Base-by-base conservation (phyloP, 2,797 vertebrate genomes). In the Malacoraja senta region DNA sequence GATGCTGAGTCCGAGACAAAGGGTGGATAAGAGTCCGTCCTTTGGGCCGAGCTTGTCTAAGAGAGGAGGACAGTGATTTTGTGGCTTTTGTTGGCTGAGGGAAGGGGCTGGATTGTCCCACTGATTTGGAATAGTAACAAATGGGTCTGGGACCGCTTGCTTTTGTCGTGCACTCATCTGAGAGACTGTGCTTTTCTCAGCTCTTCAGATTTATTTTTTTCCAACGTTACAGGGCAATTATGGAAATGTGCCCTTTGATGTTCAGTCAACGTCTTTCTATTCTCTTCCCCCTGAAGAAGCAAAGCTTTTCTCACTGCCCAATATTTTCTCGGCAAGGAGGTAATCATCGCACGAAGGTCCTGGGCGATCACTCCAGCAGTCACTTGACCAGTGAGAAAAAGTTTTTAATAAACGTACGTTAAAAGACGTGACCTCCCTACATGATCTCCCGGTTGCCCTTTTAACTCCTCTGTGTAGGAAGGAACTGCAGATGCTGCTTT, bases 201-300 rank as follows among this genome's bases (percentile, higher is more conserved):
- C 95, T 95, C 95, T 98, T 97, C 97, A 97, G 97, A 97, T 97
- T 97, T 96, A 97, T 98, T 98, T 53, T 53, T 98, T 97, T 96
- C 97, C 97, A 95, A 94, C 98, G 98, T 98, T 98, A 98, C 98
- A 98, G 98, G 97, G 97, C 98, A 98, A 98, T 99, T 98, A 99
- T 99, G 98, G 98, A 98, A 99, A 99, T 98, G 97, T 79, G 83
- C 96, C 95, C 98, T 99, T 98, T 99, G 98, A 99, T 98, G 98
- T 97, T 68, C 93, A 96, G 96, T 96, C 95, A 96, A 97, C 96
- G 95, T 95, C 96, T 96, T 97, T 97, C 97, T 97, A 97, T 97
- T 96, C 97, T 96, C 96, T 96, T 95, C 95, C 95, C 94, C 94
- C 94, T 96, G 96, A 97, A 96, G 97, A 97, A 97, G 96, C 95